Evolutionary conservation across 2,888 invertebrate species (phyloP), one percentile per base, ranked within the genome.

Genomic region (Apantesis nais): DNA sequence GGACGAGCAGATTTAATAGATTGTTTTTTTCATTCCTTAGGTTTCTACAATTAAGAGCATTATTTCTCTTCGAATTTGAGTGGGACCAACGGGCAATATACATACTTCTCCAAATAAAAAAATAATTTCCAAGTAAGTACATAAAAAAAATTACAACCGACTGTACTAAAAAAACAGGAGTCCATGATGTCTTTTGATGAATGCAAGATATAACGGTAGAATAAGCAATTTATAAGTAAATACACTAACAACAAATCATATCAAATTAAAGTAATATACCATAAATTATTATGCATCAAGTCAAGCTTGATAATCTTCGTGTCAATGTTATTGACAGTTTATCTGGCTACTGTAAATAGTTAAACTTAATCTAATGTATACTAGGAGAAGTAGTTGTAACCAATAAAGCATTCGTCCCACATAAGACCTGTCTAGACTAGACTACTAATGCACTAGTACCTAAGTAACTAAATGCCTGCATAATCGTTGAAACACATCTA

Each of bases 341-440:
- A 29, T 29, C 58, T 58, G 29, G 2, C 29, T 58, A 1, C 58
- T 58, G 14, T 29, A 58, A 58, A 58, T 29, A n/a, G 48, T 52
- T 52, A 58, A 58, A 58, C 14, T 29, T 11, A 39, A 37, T 62
- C 22, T 62, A 37, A 62, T 29, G 11, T 62, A 19, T 62, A 37
- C 22, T 62, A 37, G 34, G 64, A 61, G 34, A 64, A 61, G 19
- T 60, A 11, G 74, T 70, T 71, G 80, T 25, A 12, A 31, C 41
- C 52, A 62, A 76, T 72, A 73, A 70, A 72, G 72, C 48, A 74
- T 68, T 67, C 75, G 83, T 58, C 81, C 81, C 66, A 82, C 73
- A 74, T 82, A 77, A 31, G 31, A 68, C 80, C 72, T 70, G 74
- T 78, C 72, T 75, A 69, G 74, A 71, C 76, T 71, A 77, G 78